phyloP scores from a whole-genome alignment of 2,797 vertebrate genomes.

The Lemur catta region DNA sequence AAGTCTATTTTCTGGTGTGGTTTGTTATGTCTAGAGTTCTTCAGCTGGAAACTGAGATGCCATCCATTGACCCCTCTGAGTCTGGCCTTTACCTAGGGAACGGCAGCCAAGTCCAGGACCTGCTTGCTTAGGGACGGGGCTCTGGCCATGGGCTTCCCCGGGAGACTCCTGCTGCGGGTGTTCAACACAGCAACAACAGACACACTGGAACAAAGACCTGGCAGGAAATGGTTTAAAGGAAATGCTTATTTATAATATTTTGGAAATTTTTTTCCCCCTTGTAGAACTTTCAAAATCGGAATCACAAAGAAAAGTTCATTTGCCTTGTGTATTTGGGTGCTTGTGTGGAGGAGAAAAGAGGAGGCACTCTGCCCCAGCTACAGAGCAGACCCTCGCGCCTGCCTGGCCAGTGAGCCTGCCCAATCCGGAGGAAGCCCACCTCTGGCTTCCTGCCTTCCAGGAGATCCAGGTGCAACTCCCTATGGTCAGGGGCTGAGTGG shows the following conservation, averaged over 20 bases:
- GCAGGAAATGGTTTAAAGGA: not conserved
- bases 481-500: not conserved
- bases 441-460: not conserved
- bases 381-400: fast-evolving
- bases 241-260: not conserved
- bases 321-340: not conserved
- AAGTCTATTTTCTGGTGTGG: conserved; percentile 45
- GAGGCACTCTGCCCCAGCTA: not conserved
- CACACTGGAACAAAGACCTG: not conserved
- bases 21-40: not conserved
- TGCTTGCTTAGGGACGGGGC: no score
- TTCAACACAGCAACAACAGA: not conserved
- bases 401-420: not conserved
- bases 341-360: not conserved
- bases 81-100: not conserved
- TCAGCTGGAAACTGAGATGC: not conserved
- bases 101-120: not conserved
- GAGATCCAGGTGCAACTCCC: not conserved
- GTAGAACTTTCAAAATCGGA: not conserved
- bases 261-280: not conserved
- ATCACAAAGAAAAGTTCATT: not conserved
- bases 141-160: fast-evolving
- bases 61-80: fast-evolving
- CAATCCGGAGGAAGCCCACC: not conserved
- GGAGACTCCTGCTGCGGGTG: not conserved